Percentiles rank a stretch among this genome's conserved stretches.
phyloP scores from a whole-genome alignment of 2,797 vertebrate species.

The Helostoma temminkii region DNA sequence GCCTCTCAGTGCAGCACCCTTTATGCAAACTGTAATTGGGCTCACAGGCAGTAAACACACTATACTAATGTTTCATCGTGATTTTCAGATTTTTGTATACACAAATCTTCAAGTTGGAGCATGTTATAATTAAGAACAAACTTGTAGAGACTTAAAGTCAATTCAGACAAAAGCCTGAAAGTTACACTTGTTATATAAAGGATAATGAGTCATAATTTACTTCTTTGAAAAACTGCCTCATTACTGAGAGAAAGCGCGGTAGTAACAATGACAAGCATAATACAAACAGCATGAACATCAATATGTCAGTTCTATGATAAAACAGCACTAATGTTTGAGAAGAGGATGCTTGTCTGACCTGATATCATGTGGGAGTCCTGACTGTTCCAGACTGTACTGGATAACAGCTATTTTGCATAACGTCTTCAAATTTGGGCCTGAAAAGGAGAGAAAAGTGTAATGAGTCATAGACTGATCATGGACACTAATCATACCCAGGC shows the following conservation, averaged over 20 bases:
- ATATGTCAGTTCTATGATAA: slow-evolving; percentile 42
- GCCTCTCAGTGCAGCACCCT: background rate
- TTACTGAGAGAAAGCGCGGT: slow-evolving; percentile 25
- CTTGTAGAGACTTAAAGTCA: background rate
- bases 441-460: slow-evolving; percentile 54
- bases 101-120: background rate
- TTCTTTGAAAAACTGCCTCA: slow-evolving; percentile 51
- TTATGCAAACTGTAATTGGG: background rate
- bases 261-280: slow-evolving; percentile 38
- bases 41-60: slow-evolving; percentile 9
- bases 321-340: slow-evolving; percentile 33
- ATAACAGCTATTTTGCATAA: slow-evolving; percentile 99
- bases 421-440: slow-evolving; percentile 98
- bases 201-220: slow-evolving; percentile 62
- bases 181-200: slow-evolving; percentile 36
- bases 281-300: slow-evolving; percentile 49
- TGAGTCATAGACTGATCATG: slow-evolving; percentile 54
- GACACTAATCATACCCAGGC: slow-evolving; percentile 33
- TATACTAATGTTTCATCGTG: background rate
- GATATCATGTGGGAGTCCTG: slow-evolving; percentile 97
- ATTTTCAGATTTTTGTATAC: slow-evolving; percentile 14
- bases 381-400: slow-evolving; percentile 97
- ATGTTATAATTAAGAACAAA: slow-evolving; percentile 27
- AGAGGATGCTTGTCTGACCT: slow-evolving; percentile 83
- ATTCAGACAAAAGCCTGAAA: slow-evolving; percentile 39